Conservation (phyloP, 2,113 vertebrate genomes). For the Probosciger aterrimus region DNA sequence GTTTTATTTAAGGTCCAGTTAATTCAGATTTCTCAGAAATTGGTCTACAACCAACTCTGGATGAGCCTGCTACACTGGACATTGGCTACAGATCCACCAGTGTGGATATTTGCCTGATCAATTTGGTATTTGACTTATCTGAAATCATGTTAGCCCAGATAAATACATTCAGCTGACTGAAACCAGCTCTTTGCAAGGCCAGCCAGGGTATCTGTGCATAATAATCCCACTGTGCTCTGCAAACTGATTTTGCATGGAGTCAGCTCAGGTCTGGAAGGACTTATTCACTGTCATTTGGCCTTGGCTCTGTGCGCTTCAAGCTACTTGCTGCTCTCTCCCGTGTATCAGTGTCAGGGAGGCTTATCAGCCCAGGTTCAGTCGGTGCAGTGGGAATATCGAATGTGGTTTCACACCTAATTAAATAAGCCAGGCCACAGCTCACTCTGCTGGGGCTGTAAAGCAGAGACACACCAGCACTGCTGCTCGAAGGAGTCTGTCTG, state of each 20-base stretch:
- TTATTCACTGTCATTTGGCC: not conserved
- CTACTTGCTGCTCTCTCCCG: not conserved
- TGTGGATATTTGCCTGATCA: not conserved
- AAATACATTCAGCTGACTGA: not conserved
- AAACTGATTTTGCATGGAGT: not conserved
- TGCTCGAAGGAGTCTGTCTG: not conserved
- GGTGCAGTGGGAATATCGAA: not conserved
- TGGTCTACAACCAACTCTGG: not conserved
- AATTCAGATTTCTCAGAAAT: not conserved
- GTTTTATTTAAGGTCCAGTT: not conserved
- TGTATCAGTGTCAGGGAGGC: accelerated
- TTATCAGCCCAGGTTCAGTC: not conserved
- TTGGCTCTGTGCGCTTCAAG: not conserved
- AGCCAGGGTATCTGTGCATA: not conserved
- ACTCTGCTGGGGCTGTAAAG: accelerated
- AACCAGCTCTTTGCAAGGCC: not conserved
- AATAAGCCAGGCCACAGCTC: not conserved
- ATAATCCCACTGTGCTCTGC: not conserved
- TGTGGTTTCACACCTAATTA: not conserved
- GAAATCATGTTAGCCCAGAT: not conserved
- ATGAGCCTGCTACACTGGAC: not conserved
- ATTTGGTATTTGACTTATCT: not conserved
- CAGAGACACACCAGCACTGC: not conserved
- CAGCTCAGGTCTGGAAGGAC: not conserved
- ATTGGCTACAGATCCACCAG: not conserved